These are phyloP conservation scores for Drosophila elegans DNA, from an alignment of 1,140 invertebrate genomes.

Conservation along the genomic window DNA sequence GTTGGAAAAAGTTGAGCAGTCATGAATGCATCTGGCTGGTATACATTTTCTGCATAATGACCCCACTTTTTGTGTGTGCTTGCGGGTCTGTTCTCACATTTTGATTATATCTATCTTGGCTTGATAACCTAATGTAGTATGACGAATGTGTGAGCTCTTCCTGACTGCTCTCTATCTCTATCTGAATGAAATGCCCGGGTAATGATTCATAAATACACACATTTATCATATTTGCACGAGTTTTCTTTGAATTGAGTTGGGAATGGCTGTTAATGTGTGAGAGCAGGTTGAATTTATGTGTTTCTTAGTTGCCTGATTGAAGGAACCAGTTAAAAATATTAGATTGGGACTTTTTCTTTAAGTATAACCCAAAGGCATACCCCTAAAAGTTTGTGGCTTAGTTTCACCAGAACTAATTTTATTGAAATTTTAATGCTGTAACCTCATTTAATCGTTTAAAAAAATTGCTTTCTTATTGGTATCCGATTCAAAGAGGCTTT, in stretches of 20 bases:
- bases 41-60: conserved; percentile 55
- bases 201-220: conserved; percentile 57
- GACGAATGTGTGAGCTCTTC: conserved; percentile 19
- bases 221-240: conserved; percentile 46
- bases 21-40: conserved; percentile 43
- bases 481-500: too few relatives aligned
- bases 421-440: too few relatives aligned
- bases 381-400: too few relatives aligned
- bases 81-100: conserved; percentile 15
- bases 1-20: conserved; percentile 21
- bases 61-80: neutral
- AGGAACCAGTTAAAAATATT: neutral
- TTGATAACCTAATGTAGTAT: conserved; percentile 49
- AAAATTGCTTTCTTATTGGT: too few relatives aligned
- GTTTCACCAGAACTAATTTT: too few relatives aligned
- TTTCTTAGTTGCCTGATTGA: neutral
- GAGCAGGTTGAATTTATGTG: conserved; percentile 9
- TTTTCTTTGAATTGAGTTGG: conserved; percentile 9
- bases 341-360: neutral
- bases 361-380: too few relatives aligned
- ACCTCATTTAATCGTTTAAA: too few relatives aligned
- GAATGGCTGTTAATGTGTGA: conserved; percentile 13
- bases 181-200: conserved; percentile 25
- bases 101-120: conserved; percentile 43
- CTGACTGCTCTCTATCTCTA: neutral